Conservation (phyloP, 2,888 invertebrate genomes). For the Ctenicera cuprea region DNA sequence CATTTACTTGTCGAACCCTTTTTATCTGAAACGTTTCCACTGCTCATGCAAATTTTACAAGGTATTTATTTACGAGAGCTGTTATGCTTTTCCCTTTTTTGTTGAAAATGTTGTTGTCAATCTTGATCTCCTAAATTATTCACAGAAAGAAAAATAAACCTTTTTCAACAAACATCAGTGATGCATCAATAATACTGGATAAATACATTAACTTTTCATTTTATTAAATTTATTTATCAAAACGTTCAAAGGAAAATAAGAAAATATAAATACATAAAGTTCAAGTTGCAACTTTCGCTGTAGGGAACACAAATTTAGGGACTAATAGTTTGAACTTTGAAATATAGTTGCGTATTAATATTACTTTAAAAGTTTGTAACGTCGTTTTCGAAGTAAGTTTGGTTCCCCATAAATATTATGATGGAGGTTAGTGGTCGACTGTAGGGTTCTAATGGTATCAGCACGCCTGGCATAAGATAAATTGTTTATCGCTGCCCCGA, state of each 20-base stretch:
- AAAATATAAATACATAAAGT: too few relatives aligned
- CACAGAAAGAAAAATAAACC: background rate
- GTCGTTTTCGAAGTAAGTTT: background rate
- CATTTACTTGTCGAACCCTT: background rate
- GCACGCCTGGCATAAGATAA: background rate
- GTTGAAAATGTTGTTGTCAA: background rate
- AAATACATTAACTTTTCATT: too few relatives aligned
- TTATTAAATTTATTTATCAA: too few relatives aligned
- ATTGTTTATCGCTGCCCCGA: background rate
- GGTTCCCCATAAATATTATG: slow-evolving; percentile 8
- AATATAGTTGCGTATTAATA: slow-evolving; percentile 2
- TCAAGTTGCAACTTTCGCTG: too few relatives aligned
- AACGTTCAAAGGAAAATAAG: too few relatives aligned
- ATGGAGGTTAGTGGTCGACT: background rate
- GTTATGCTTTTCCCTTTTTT: background rate
- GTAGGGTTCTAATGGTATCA: background rate
- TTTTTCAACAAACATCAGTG: too few relatives aligned
- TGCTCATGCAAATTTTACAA: background rate
- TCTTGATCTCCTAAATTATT: background rate
- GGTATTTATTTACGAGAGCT: background rate
- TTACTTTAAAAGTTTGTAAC: background rate
- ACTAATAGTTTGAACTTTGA: background rate
- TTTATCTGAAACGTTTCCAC: background rate
- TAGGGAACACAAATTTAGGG: background rate
- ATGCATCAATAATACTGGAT: too few relatives aligned